Percentiles rank a stretch among this genome's conserved stretches.
These are phyloP conservation scores for Centropristis striata DNA, from an alignment of 2,113 vertebrate species.

Conservation along the genomic window DNA sequence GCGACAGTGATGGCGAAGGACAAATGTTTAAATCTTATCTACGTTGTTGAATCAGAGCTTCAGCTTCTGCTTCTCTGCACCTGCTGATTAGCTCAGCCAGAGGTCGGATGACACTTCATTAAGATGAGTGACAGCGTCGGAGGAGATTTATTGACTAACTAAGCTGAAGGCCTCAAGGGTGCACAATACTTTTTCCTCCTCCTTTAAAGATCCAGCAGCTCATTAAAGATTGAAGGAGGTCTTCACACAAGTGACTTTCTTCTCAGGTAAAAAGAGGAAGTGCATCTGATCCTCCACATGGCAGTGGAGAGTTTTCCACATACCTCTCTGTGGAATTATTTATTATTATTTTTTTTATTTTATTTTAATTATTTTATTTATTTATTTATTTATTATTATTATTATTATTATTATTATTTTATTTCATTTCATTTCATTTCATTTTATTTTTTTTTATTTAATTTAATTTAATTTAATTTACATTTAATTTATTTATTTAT, in stretches of 20 bases:
- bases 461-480: no score
- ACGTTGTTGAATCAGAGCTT: background rate
- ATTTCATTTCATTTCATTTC: no score
- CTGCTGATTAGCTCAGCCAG: constrained; percentile 7
- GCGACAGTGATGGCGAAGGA: background rate
- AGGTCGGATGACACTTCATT: constrained; percentile 32
- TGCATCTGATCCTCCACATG: background rate
- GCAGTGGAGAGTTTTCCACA: background rate
- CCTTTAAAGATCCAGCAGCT: constrained; percentile 17
- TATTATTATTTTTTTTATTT: no score
- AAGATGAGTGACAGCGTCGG: constrained; percentile 33
- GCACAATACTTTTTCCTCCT: no score
- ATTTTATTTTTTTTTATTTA: no score
- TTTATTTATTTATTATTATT: no score
- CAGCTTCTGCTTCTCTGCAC: constrained; percentile 4
- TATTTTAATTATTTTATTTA: no score
- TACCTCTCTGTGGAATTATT: constrained; percentile 14
- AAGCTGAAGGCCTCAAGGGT: no score
- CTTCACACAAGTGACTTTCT: constrained; percentile 2
- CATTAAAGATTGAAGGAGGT: constrained; percentile 1
- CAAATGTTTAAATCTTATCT: background rate
- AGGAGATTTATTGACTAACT: background rate
- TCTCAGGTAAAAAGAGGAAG: constrained; percentile 11
- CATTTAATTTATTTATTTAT: no score
- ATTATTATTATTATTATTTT: no score